These are phyloP conservation scores for Ctenodactylus gundi DNA, from an alignment of 2,113 vertebrate species.

Conservation along the genomic window DNA sequence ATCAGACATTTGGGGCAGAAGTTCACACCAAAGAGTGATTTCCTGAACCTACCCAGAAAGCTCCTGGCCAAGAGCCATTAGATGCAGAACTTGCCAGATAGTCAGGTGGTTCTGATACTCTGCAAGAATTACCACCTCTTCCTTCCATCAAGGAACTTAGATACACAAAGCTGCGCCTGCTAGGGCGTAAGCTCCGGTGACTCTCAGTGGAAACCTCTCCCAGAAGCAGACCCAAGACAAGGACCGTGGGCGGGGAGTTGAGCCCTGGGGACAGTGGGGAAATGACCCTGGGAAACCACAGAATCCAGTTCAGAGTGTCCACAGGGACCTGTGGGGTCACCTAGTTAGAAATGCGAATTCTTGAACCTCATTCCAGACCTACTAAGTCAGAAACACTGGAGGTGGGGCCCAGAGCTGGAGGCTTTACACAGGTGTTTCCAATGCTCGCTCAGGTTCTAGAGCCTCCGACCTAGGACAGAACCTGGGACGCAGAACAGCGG, in stretches of 20 bases:
- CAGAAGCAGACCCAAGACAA: background rate
- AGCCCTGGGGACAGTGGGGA: background rate
- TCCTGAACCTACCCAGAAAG: background rate
- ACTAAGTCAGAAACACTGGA: background rate
- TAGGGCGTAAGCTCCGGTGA: background rate
- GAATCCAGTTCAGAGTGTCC: background rate
- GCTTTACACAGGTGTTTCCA: background rate
- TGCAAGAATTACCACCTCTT: background rate
- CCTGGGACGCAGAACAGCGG: fast-evolving
- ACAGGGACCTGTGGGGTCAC: background rate
- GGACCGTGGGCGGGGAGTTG: background rate
- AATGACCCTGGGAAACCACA: background rate
- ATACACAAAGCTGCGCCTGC: background rate
- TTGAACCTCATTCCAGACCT: background rate
- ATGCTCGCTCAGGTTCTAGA: background rate
- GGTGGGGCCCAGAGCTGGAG: background rate
- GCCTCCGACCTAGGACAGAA: background rate
- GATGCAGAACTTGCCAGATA: background rate
- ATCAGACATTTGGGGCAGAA: background rate
- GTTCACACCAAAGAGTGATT: background rate
- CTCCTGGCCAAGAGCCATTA: background rate
- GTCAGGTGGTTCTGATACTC: background rate
- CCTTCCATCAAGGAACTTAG: background rate
- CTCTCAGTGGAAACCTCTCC: background rate
- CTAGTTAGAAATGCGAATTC: background rate